Base-by-base conservation (phyloP, 1,140 invertebrate species). In the Sminthurides bifidus region DNA sequence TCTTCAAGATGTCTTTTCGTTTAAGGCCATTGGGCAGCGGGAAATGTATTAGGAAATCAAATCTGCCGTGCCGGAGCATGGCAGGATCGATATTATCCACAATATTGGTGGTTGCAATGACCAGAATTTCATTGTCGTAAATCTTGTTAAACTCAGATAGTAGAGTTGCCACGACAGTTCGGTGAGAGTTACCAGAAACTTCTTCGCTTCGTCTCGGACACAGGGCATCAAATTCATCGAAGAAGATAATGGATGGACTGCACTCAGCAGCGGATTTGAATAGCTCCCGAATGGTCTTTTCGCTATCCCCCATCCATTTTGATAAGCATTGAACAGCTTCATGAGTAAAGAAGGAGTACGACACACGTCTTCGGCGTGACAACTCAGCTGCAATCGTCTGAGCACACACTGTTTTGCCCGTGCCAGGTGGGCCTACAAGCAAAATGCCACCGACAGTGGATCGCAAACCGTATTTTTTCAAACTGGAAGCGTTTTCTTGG, bases 291-390 rank as follows among this genome's bases (percentile, higher is more conserved):
- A 77, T 65, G 38, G 73, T 74, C 54, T 73, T 72, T 51, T 77
- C 76, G 27, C 74, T 76, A 54, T 76, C 76, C 1, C 76, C 76
- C 17, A 77, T 70, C 70, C 72, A 77, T 64, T 77, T 77, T 58
- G 74, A 73, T 3, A 77, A 59, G 56, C 75, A 73, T 58, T 77
- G 75, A 0, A 75, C 74, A 26, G 75, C 75, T 59, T 76, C 77
- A 35, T 74, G 68, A 1, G 71, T 71, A 56, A 75, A 76, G 52
- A 77, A 77, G 2, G 71, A 69, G 0, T 77, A 74, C 59, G 75
- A 75, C 8, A 63, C 74, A 12, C 29, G 5, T 6, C 29, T 31
- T 70, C n/a, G 68, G 55, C 70, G 75, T 41, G 69, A 72, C 46
- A 75, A 72, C 62, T 77, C 76, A 0, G 60, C 67, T 0, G 74